These are phyloP conservation scores for Mormyrops attenuatus DNA, from an alignment of 2,797 vertebrate genomes.

Conservation along the genomic window DNA sequence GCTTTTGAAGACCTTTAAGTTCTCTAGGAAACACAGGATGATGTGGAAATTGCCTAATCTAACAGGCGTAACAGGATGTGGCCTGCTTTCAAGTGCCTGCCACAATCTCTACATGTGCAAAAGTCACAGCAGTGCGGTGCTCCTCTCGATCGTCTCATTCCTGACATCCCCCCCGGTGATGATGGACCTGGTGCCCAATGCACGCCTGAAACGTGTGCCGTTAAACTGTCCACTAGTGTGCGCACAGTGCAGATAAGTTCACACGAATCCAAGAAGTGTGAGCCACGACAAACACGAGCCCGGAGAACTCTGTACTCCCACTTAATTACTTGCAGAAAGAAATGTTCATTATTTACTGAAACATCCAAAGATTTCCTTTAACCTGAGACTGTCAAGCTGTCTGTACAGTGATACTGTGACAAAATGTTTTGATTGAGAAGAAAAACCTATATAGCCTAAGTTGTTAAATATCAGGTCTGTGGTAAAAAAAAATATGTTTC, in stretches of 20 bases:
- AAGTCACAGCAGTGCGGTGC: neutral
- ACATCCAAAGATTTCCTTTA: neutral
- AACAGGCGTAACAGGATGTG: constrained; percentile 9
- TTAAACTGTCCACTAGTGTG: neutral
- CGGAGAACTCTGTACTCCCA: neutral
- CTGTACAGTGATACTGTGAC: neutral
- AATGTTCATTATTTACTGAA: neutral
- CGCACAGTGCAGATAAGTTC: neutral
- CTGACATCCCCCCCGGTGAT: neutral
- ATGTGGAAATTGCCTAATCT: constrained; percentile 18
- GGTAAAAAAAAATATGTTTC: neutral
- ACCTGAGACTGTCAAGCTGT: neutral
- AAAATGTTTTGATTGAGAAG: neutral
- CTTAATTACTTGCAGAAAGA: neutral
- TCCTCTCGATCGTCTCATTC: neutral
- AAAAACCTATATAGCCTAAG: neutral
- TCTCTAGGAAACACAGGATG: constrained; percentile 5
- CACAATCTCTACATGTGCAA: neutral
- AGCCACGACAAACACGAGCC: neutral
- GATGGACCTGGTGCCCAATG: neutral
- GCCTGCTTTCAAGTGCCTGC: constrained; percentile 8
- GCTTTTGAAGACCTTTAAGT: constrained; percentile 18
- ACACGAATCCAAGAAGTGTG: neutral
- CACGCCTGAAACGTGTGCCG: neutral
- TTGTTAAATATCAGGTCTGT: too few relatives aligned